Base-by-base conservation (phyloP, 2,113 vertebrate species). In the Catharus fuscescens region DNA sequence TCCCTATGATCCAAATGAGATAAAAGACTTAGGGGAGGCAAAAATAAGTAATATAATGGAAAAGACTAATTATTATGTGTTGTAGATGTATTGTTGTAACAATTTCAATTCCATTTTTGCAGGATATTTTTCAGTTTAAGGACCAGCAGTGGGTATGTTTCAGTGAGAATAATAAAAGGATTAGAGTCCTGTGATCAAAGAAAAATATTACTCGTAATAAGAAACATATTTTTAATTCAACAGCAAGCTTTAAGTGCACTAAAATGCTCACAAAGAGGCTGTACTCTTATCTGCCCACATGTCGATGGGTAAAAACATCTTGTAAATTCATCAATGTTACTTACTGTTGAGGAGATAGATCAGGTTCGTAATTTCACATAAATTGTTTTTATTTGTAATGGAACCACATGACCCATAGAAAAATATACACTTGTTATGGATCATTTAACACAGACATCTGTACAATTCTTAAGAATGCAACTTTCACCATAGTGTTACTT, bases 361-460 rank as follows among this genome's bases (percentile, higher is more conserved):
- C 19, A 67, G 78, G 28, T 64, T 78, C 44, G 81, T 93, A 83
- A 95, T 88, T 86, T 90, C 59, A 73, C 67, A 59, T 84, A 92
- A 67, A 78, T 59, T 47, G 54, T 66, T 83, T 97, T 95, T 94
- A 86, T 96, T 97, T 94, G 76, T 92, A 92, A 92, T 76, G 48
- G 67, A 92, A 54, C 23, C 14, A n/a, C n/a, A 24, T 95, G 84
- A 80, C 85, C 56, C 91, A 71, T 29, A 93, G 81, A 79, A 86
- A 97, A 96, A 80, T 23, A 18, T 28, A 60, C 42, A 90, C 53
- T 97, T 97, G 82, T 48, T 11, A 9, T 86, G 78, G 92, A 82
- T 94, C 95, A 94, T 97, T 97, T 96, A 96, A 85, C 60, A 77
- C 34, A 74, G 36, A 74, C 93, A 91, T 97, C 91, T 95, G 88